Base-by-base conservation (phyloP, 2,888 invertebrate genomes). In the Scaptomyza cyrtandrae region DNA sequence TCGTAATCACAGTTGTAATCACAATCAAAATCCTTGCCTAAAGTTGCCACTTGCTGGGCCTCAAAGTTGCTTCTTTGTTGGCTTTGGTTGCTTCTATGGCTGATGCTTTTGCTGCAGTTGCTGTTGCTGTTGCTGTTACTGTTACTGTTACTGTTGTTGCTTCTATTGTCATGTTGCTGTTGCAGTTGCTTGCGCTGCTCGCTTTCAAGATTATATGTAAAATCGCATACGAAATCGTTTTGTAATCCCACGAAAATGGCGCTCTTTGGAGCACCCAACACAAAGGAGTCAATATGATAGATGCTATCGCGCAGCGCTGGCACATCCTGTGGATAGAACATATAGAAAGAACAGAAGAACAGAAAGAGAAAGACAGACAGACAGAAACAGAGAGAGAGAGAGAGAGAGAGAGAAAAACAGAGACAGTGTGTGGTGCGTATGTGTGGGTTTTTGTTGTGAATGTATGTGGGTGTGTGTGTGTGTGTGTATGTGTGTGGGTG, bases 191-290 rank as follows among this genome's bases (percentile, higher is more conserved):
- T 63, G 43, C 27, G 54, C 31, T 60, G 43, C 19, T 71, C 70
- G 33, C 71, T 69, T 59, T 80, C 78, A 16, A 76, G 71, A 71
- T 78, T 84, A 74, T 86, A 88, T 41, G 75, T 72, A 66, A 88
- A 89, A 58, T 84, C 84, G 74, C 89, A 88, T 57, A 86, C 75
- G 73, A 87, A 90, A 86, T 91, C 91, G 75, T 90, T 90, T 61
- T 90, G 91, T 72, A 91, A 86, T 84, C 91, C 91, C 76, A 91
- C 91, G 80, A 90, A 91, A 76, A 91, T 89, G 39, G 91, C 91
- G 62, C 91, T 86, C 80, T 91, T 91, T 13, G 91, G 91, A 61
- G 90, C 90, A 50, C 88, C 91, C 84, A 90, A 78, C 43, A 91
- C 83, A 76, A 90, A 91, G 63, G 90, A 89, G 77, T 91, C 91